These are phyloP conservation scores for Limnephilus rhombicus DNA, from an alignment of 2,888 invertebrate species.

Conservation along the genomic window DNA sequence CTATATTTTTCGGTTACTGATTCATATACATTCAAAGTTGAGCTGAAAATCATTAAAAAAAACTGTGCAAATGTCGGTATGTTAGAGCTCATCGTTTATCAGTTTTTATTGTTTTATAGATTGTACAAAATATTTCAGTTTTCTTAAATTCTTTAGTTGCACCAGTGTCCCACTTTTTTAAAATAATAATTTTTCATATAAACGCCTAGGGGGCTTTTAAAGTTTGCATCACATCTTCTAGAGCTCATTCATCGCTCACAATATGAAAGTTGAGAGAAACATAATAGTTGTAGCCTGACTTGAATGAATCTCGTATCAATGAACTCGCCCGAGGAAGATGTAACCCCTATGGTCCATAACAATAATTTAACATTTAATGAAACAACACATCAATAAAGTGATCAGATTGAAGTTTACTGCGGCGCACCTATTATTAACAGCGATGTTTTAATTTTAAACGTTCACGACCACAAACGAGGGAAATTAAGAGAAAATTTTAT, in stretches of 20 bases:
- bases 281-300: neutral
- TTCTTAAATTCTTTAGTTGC: neutral
- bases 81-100: no score
- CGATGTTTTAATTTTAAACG: neutral
- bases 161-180: neutral
- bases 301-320: conserved; percentile 25
- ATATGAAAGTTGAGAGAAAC: neutral
- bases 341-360: conserved; percentile 11
- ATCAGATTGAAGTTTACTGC: neutral
- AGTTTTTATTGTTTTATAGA: neutral
- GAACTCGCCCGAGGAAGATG: conserved; percentile 2
- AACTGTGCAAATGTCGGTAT: no score
- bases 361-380: neutral
- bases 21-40: no score
- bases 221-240: neutral
- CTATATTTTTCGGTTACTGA: no score
- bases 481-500: neutral
- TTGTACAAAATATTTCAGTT: neutral
- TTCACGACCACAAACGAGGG: neutral
- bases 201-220: no score
- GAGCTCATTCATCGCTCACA: neutral
- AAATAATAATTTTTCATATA: no score
- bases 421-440: neutral
- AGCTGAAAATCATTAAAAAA: no score
- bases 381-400: neutral